phyloP scores from a whole-genome alignment of 1,140 invertebrate genomes.

The Protaetia brevitarsis region DNA sequence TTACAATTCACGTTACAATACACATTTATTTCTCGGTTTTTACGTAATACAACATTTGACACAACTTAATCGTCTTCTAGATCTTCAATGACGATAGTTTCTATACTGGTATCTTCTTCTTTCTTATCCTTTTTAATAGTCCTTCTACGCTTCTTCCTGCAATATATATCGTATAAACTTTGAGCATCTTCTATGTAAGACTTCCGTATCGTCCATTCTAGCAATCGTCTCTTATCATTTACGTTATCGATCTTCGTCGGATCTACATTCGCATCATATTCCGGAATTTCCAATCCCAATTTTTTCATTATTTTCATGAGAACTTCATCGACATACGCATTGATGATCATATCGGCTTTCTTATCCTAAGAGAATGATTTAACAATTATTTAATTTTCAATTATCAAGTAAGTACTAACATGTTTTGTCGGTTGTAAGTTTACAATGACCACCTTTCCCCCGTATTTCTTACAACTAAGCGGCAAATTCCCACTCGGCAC shows the following conservation, averaged over 20 bases:
- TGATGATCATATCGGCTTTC: constrained; percentile 85
- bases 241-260: constrained; percentile 57
- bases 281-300: constrained; percentile 67
- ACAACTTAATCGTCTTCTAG: not conserved
- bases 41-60: not conserved
- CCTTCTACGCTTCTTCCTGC: constrained; percentile 35
- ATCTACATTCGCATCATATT: constrained; percentile 66
- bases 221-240: constrained; percentile 50
- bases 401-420: constrained; percentile 55
- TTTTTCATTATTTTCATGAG: constrained; percentile 73
- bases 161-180: constrained; percentile 36
- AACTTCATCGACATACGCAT: constrained; percentile 86
- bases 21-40: too few species aligned
- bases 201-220: constrained; percentile 64
- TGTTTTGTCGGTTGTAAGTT: constrained; percentile 97
- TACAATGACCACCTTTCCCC: constrained; percentile 87
- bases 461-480: constrained; percentile 81
- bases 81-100: not conserved
- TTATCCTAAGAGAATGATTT: constrained; percentile 71
- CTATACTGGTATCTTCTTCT: not conserved
- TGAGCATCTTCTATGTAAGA: constrained; percentile 54
- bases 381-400: not conserved
- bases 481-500: constrained; percentile 95
- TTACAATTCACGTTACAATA: too few species aligned
- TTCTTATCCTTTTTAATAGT: constrained; percentile 14